These are phyloP conservation scores for Ooceraea biroi DNA, from an alignment of 1,140 invertebrate genomes.

Conservation along the genomic window DNA sequence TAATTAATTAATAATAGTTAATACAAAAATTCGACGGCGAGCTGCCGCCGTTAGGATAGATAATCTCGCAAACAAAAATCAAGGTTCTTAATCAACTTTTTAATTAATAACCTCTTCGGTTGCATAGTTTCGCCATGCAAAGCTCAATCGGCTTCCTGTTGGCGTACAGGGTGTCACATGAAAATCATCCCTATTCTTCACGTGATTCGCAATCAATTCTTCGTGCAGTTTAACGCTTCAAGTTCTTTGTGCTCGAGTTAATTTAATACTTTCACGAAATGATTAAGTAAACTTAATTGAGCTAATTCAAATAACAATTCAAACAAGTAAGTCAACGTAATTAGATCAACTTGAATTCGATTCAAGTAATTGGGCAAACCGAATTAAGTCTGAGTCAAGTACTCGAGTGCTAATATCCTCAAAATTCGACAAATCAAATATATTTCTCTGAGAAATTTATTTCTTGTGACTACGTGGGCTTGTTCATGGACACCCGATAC, in stretches of 20 bases:
- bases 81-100: constrained; percentile 31
- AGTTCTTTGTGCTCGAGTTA: not conserved
- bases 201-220: not conserved
- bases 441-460: not conserved
- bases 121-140: not conserved
- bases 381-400: not conserved
- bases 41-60: constrained; percentile 44
- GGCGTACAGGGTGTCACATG: not conserved
- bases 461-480: not conserved
- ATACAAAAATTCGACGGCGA: constrained; percentile 34
- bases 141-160: not conserved
- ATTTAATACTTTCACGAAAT: not conserved
- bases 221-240: not conserved
- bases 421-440: not conserved
- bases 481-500: constrained; percentile 5
- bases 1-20: constrained; percentile 55
- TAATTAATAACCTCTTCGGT: constrained; percentile 27
- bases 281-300: not conserved
- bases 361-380: not conserved
- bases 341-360: not conserved
- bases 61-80: constrained; percentile 52
- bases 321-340: not conserved
- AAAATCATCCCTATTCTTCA: not conserved
- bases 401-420: not conserved
- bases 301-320: not conserved